A percentile compares a stretch with the other conserved stretches of the same genome.
phyloP scores from a whole-genome alignment of 2,113 vertebrate genomes.

The Falco punctatus region DNA sequence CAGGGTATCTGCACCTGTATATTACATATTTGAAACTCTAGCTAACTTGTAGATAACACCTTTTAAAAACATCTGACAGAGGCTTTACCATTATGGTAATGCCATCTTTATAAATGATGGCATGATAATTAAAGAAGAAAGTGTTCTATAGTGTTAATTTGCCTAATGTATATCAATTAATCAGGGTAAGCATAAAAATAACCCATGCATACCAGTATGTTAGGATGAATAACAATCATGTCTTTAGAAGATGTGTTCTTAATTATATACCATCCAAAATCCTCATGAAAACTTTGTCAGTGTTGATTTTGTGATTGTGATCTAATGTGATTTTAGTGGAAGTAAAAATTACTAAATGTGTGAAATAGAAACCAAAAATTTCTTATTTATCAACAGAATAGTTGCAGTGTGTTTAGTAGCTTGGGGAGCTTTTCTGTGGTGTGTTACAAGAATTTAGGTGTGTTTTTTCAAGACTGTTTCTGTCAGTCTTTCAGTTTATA shows the following conservation, averaged over 20 bases:
- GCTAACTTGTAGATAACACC: not conserved
- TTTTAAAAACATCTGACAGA: not conserved
- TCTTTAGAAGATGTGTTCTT: not conserved
- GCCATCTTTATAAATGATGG: not conserved
- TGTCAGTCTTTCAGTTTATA: not conserved
- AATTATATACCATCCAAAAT: not conserved
- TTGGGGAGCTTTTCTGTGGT: not conserved
- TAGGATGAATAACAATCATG: not conserved
- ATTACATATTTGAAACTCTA: not conserved
- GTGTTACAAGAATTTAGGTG: not conserved
- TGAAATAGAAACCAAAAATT: not conserved
- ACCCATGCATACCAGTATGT: not conserved
- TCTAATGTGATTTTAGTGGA: not conserved
- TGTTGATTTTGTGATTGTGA: not conserved
- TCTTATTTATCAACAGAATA: not conserved
- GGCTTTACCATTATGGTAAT: not conserved
- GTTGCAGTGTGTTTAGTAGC: not conserved
- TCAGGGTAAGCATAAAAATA: not conserved
- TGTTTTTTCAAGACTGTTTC: not conserved
- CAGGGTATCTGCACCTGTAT: not conserved
- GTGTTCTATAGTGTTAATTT: not conserved
- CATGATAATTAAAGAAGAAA: not conserved
- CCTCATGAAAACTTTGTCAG: not conserved
- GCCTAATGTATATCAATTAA: not conserved
- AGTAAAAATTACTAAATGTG: not conserved